Evolutionary conservation across 2,888 invertebrate genomes (phyloP), one percentile per base, ranked within the genome.

Genomic region (Lepidocyrtinus sp.): DNA sequence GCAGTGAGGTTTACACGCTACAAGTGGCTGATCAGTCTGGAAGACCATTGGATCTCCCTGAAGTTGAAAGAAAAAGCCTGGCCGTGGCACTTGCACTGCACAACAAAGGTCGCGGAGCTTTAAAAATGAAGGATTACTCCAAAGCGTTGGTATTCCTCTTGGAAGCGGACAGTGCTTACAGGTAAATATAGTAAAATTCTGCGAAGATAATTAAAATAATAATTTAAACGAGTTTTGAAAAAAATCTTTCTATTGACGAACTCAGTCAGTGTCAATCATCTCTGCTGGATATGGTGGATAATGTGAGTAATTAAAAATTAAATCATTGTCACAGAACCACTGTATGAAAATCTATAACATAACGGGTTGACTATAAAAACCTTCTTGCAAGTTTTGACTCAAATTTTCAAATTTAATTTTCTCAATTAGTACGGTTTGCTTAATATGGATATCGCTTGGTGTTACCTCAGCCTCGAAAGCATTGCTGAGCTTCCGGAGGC

Each of bases 381-480:
- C n/a, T n/a, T n/a, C n/a, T n/a, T n/a, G n/a, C n/a, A n/a, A n/a
- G n/a, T n/a, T n/a, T n/a, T n/a, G n/a, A n/a, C n/a, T n/a, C n/a
- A n/a, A n/a, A n/a, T n/a, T n/a, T n/a, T 19, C n/a, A 25, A 3
- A 59, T 46, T 45, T 24, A 46, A 69, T 7, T 36, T 67, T 17
- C 27, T n/a, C n/a, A n/a, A 64, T 27, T 22, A 78, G 77, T 94
- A 93, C 89, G 96, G 94, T 0, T 90, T 95, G 2, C 90, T 96
- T 36, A 95, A 95, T 89, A 89, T 96, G 87, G 96, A 96, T 89
- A 93, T 96, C 83, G 93, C 94, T n/a, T 96, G 96, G 96, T 95
- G 95, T 88, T 96, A 96, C 89, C 90, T 95, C 70, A 92, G 93
- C 87, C 90, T 96, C 24, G 91, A 93, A 88, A 93, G 92, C 87